These are phyloP conservation scores for Ennomos erosarius DNA, from an alignment of 2,888 invertebrate species.

Conservation along the genomic window DNA sequence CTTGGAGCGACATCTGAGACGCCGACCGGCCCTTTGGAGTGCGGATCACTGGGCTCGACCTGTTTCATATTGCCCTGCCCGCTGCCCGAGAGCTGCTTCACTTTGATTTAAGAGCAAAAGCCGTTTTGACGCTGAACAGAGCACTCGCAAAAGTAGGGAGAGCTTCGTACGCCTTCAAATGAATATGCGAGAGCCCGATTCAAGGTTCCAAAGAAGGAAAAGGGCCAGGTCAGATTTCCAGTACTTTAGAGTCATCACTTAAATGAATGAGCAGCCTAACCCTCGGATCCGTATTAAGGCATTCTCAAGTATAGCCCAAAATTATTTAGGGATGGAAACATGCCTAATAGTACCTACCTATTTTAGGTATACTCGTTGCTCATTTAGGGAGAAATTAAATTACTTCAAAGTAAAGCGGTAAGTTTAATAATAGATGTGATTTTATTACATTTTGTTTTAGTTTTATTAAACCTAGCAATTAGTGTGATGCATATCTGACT, in stretches of 20 bases:
- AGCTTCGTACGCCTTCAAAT: conserved; percentile 52
- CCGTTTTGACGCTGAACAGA: conserved; percentile 69
- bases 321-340: conserved; percentile 18
- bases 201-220: conserved; percentile 34
- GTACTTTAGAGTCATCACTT: conserved; percentile 19
- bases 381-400: conserved; percentile 19
- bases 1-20: conserved; percentile 82
- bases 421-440: neutral
- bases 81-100: conserved; percentile 77
- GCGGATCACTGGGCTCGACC: conserved; percentile 75
- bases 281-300: conserved; percentile 13
- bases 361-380: neutral
- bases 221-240: conserved; percentile 36
- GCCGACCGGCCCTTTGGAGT: conserved; percentile 77
- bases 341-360: neutral
- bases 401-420: conserved; percentile 12
- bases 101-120: conserved; percentile 83
- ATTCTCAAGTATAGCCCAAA: conserved; percentile 12
- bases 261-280: conserved; percentile 23
- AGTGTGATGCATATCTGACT: no score
- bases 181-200: conserved; percentile 46
- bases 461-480: no score
- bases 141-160: conserved; percentile 61
- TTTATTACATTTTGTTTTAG: no score
- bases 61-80: conserved; percentile 82